Base-by-base conservation (phyloP, 2,888 invertebrate genomes). In the Dyspetes luteomarginatus region DNA sequence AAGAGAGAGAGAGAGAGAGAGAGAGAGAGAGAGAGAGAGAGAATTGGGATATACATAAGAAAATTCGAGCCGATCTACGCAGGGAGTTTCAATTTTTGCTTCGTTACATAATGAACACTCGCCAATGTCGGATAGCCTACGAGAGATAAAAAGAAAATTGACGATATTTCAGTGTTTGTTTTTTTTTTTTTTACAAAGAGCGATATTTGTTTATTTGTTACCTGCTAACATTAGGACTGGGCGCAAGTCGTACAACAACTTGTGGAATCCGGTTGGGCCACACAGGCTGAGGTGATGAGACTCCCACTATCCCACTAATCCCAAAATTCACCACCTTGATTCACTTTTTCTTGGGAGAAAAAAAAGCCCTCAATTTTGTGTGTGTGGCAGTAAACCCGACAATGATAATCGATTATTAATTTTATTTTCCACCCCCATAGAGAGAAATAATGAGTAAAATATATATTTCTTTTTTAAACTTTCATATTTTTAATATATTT, bases 221-320 rank as follows among this genome's bases (percentile, higher is more conserved):
- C 88, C 89, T 89, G 91, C 90, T 86, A 87, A 85, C 89, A 91
- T 91, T 93, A 96, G 96, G 96, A 96, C 94, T 96, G 96, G 96
- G 96, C 95, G 94, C 96, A 96, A 94, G 93, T 96, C 94, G 95
- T 96, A 93, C 96, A 96, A 94, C 96, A 96, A 93, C 95, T 96
- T 93, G 95, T 96, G 94, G 96, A 96, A 93, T 95, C 96, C 91
- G 96, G 96, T 93, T 96, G 96, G 94, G 95, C 95, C 93, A 95
- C 96, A 91, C 95, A 96, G 94, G 93, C 95, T 92, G 94, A 95
- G 95, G 96, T 96, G 94, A 95, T 90, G 92, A 91, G 90, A 89
- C 88, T 86, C 83, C 77, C 62, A 24, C 67, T 30, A 36, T 56
- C n/a, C 65, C 67, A 15, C 19, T 17, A n/a, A 12, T 30, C 15